These are phyloP conservation scores for Pseudonaja textilis DNA, from an alignment of 2,113 vertebrate species.

Conservation along the genomic window DNA sequence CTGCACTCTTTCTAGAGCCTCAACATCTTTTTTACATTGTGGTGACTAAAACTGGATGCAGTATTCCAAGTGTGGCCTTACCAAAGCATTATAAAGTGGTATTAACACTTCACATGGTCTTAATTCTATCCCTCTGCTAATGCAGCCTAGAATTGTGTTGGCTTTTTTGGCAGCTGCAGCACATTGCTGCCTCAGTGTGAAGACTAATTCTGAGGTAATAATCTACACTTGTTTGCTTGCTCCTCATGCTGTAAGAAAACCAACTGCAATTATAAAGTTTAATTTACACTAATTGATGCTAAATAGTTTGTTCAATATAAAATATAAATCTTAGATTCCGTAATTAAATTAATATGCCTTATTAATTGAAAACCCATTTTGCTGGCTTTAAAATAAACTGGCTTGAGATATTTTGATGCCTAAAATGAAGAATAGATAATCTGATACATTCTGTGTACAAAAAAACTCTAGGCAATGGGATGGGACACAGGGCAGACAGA, in stretches of 20 bases:
- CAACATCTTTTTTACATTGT: neutral
- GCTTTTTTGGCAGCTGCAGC: too few relatives aligned
- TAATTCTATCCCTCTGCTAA: neutral
- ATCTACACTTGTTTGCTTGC: too few relatives aligned
- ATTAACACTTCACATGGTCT: neutral
- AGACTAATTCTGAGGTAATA: too few relatives aligned
- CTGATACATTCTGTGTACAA: neutral
- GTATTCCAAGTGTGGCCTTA: neutral
- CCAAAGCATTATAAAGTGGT: neutral
- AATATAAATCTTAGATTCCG: slow-evolving; percentile 25
- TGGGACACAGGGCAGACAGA: neutral
- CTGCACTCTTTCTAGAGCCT: too few relatives aligned
- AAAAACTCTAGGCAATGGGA: neutral
- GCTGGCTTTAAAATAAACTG: neutral
- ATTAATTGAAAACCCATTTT: slow-evolving; percentile 15
- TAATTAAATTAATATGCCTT: slow-evolving; percentile 25
- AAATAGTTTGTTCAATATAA: slow-evolving; percentile 31
- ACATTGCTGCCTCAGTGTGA: too few relatives aligned
- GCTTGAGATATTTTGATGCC: neutral
- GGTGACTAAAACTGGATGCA: neutral
- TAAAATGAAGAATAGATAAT: neutral
- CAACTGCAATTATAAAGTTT: neutral
- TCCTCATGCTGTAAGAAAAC: slow-evolving; percentile 26
- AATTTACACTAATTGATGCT: slow-evolving; percentile 21
- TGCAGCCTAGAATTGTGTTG: too few relatives aligned